Evolutionary conservation across 1,140 invertebrate species (phyloP).

Genomic region (Aleiodes sp.): DNA sequence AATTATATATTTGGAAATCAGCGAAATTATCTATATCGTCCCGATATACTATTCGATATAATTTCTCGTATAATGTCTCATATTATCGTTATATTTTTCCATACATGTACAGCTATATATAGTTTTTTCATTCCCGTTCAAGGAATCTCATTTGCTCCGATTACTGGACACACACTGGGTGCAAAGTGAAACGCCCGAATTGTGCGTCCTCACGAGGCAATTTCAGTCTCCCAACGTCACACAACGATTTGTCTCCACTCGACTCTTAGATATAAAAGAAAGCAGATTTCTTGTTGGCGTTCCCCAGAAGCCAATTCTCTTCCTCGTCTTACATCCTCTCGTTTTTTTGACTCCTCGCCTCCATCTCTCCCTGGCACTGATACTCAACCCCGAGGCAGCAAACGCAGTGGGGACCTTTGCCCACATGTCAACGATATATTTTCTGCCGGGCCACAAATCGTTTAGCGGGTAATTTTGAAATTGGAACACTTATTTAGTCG

Average conservation of each 20-base stretch:
- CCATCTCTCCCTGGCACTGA: constrained; percentile 15
- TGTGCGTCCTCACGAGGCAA: background rate
- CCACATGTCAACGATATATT: constrained; percentile 66
- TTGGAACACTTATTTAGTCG: constrained; percentile 66
- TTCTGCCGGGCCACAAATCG: constrained; percentile 64
- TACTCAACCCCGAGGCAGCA: constrained; percentile 21
- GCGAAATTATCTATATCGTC: too few relatives aligned
- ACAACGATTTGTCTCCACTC: constrained; percentile 27
- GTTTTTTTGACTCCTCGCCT: background rate
- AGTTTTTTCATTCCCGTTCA: too few relatives aligned
- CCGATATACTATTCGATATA: too few relatives aligned
- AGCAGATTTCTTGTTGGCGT: constrained; percentile 1
- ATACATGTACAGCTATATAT: too few relatives aligned
- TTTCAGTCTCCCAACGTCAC: constrained; percentile 3
- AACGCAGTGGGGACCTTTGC: constrained; percentile 47
- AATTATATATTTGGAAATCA: too few relatives aligned
- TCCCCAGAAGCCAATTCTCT: constrained; percentile 12
- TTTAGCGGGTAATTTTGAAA: constrained; percentile 65
- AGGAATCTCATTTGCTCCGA: too few relatives aligned
- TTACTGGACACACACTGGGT: background rate
- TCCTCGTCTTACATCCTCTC: background rate
- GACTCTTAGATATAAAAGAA: background rate
- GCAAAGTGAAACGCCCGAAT: background rate
- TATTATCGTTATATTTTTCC: too few relatives aligned
- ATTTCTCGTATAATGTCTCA: too few relatives aligned